Evolutionary conservation across 2,888 invertebrate species (phyloP).

Genomic region (Lissonota sp.): DNA sequence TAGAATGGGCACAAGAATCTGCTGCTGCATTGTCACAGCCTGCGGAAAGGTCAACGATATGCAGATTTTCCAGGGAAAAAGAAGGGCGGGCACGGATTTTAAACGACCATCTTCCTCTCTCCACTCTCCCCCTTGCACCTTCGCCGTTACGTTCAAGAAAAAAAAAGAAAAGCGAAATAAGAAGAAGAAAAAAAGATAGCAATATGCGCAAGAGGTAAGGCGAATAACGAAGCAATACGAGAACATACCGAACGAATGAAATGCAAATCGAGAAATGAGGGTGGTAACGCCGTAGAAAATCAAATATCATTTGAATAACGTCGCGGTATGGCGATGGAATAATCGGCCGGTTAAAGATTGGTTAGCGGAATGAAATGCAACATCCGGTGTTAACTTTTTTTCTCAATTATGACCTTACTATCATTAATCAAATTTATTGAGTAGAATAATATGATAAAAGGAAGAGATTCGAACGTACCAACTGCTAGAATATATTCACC

Average conservation of each 20-base stretch:
- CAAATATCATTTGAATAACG: constrained; percentile 80
- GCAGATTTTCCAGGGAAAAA: constrained; percentile 72
- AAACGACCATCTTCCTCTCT: constrained; percentile 70
- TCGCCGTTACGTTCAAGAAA: constrained; percentile 27
- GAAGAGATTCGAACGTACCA: no score
- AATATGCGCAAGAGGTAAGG: constrained; percentile 43
- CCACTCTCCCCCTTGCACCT: neutral
- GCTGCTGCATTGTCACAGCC: constrained; percentile 63
- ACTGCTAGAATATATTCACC: no score
- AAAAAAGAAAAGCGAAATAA: constrained; percentile 57
- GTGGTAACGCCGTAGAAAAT: constrained; percentile 82
- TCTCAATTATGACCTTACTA: constrained; percentile 14
- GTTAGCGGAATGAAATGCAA: constrained; percentile 70
- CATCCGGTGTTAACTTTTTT: constrained; percentile 5
- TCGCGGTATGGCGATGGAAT: constrained; percentile 79
- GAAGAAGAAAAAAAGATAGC: constrained; percentile 33
- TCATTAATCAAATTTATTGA: neutral
- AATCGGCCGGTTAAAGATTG: constrained; percentile 73
- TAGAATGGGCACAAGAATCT: constrained; percentile 61
- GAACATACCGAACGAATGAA: constrained; percentile 79
- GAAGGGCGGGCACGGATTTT: constrained; percentile 73
- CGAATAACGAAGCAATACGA: constrained; percentile 52
- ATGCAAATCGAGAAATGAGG: constrained; percentile 81
- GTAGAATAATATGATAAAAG: neutral
- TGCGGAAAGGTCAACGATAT: constrained; percentile 79